These are phyloP conservation scores for Cyprinodon diabolis DNA, from an alignment of 2,797 vertebrate species.

Conservation along the genomic window DNA sequence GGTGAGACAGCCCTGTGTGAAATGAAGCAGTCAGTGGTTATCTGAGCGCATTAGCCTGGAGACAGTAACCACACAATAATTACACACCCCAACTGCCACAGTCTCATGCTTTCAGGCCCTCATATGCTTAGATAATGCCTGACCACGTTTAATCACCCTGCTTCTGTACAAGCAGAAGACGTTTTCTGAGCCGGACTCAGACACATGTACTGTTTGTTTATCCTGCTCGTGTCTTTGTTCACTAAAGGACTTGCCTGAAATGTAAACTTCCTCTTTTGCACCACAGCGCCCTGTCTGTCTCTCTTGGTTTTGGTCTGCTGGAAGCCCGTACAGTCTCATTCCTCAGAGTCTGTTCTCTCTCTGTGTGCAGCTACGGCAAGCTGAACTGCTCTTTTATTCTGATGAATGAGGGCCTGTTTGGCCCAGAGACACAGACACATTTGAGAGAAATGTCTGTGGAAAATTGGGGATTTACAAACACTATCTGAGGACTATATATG, in stretches of 20 bases:
- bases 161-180: constrained; percentile 29
- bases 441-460: constrained; percentile 69
- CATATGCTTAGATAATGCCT: constrained; percentile 21
- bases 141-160: constrained; percentile 43
- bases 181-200: constrained; percentile 43
- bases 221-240: constrained; percentile 66
- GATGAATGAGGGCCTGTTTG: constrained; percentile 76
- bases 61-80: constrained; percentile 71
- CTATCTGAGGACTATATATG: constrained; percentile 53
- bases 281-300: constrained; percentile 30
- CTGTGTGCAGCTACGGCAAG: constrained; percentile 44
- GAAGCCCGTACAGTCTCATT: constrained; percentile 67
- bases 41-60: constrained; percentile 64
- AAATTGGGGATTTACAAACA: constrained; percentile 57
- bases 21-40: constrained; percentile 66
- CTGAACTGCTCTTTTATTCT: constrained; percentile 74
- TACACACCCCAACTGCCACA: constrained; percentile 64
- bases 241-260: constrained; percentile 73
- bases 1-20: constrained; percentile 65
- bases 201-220: constrained; percentile 68
- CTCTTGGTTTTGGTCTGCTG: constrained; percentile 40
- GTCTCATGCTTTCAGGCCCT: constrained; percentile 33
- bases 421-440: constrained; percentile 65
- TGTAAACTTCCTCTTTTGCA: constrained; percentile 75
- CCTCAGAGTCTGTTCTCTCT: constrained; percentile 56